Conservation (phyloP, 2,888 invertebrate species). For the Belgica antarctica region DNA sequence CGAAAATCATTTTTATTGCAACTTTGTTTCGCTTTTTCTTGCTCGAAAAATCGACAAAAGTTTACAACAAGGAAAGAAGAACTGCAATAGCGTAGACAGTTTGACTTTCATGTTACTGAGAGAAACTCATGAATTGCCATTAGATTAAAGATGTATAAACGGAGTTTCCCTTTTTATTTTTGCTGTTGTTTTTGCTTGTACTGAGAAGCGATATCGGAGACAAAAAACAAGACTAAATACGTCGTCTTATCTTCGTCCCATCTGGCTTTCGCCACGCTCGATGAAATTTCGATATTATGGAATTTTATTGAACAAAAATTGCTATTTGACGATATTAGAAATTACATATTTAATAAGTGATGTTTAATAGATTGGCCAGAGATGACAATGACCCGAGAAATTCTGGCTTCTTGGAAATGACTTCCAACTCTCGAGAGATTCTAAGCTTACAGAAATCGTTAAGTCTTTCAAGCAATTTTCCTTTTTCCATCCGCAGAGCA, state of each 20-base stretch:
- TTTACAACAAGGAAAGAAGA: neutral
- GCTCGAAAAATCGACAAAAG: no score
- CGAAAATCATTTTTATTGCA: neutral
- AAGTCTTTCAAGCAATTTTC: constrained; percentile 5
- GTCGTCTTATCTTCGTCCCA: constrained; percentile 34
- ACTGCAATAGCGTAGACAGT: neutral
- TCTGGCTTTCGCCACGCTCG: constrained; percentile 28
- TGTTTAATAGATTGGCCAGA: constrained; percentile 25
- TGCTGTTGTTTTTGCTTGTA: neutral
- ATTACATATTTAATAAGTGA: constrained; percentile 43
- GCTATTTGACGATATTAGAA: constrained; percentile 35
- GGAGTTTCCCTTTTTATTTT: constrained; percentile 5
- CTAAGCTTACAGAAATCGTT: neutral
- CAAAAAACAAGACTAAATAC: neutral
- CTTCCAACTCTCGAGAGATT: neutral
- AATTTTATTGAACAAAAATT: constrained; percentile 8
- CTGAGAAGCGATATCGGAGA: constrained; percentile 1
- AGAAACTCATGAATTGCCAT: constrained; percentile 29
- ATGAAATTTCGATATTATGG: constrained; percentile 19
- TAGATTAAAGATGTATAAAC: constrained; percentile 37
- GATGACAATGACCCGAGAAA: constrained; percentile 27
- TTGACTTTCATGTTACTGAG: constrained; percentile 3
- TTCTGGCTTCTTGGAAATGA: neutral
- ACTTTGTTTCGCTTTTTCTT: neutral
- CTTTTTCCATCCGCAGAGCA: neutral